Conservation (phyloP, 1,140 invertebrate genomes). For the Ostrea denselamellosa region DNA sequence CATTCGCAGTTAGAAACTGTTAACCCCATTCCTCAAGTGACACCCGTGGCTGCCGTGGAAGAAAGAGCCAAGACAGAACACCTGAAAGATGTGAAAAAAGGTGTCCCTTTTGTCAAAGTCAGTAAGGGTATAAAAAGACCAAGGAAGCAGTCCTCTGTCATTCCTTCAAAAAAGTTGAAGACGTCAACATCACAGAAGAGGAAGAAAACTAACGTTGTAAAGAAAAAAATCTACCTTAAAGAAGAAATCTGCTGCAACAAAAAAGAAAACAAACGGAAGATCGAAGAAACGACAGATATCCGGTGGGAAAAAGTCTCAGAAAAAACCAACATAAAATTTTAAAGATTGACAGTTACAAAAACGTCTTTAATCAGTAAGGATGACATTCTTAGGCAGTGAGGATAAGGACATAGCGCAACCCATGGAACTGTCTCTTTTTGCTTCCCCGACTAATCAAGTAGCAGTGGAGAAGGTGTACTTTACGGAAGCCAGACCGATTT, state of each 20-base stretch:
- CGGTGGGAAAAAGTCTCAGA: conserved; percentile 8
- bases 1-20: conserved; percentile 41
- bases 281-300: conserved; percentile 18
- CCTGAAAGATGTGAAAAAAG: conserved; percentile 27
- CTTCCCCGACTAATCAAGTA: conserved; percentile 42
- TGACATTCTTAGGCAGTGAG: conserved; percentile 42
- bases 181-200: conserved; percentile 40
- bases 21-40: conserved; percentile 5
- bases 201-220: conserved; percentile 26
- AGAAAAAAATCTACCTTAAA: background rate
- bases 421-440: conserved; percentile 49
- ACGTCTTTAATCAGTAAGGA: conserved; percentile 27
- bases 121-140: conserved; percentile 44
- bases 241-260: background rate
- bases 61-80: conserved; percentile 44
- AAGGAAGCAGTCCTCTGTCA: conserved; percentile 15
- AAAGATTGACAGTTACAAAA: conserved; percentile 16
- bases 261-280: conserved; percentile 39
- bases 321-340: conserved; percentile 12
- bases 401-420: conserved; percentile 43
- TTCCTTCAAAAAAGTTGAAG: conserved; percentile 48
- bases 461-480: conserved; percentile 40
- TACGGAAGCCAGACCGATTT: conserved; percentile 49
- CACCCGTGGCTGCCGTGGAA: conserved; percentile 48
- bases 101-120: conserved; percentile 39